Base-by-base conservation (phyloP, 2,797 vertebrate genomes). In the Varecia variegata region DNA sequence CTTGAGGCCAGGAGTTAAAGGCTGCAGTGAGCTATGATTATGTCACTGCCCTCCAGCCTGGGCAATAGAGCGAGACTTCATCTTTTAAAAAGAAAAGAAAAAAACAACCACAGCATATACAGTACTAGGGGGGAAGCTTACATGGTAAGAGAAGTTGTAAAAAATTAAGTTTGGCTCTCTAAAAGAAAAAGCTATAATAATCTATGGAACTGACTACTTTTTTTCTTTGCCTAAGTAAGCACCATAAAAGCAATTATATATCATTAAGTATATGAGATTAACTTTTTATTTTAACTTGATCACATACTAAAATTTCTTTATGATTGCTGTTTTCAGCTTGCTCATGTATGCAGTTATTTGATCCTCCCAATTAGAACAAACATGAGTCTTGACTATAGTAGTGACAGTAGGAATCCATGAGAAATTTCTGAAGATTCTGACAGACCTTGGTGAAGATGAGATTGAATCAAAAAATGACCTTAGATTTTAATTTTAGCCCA, bases 261-360 rank as follows among this genome's bases (percentile, higher is more conserved):
- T 91, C 35, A 77, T 89, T 93, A 80, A 70, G 43, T 89, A 56
- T 87, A 21, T 52, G 10, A 73, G 40, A 21, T 96, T 81, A 86
- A 73, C 87, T 93, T 94, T 88, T 65, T 86, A 47, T 87, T 95
- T 95, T 95, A 90, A 70, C 50, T 96, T 96, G 71, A 94, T 96
- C 90, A 70, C 84, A 67, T 79, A 56, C 30, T 65, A 68, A 93
- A 60, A 84, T 96, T n/a, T 79, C 32, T 94, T 79, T 92, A 54
- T 80, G 47, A 56, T 67, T 50, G 52, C 65, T 96, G 30, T 93
- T 70, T 96, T 91, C 52, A 89, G 14, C 50, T 86, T 82, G 30
- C 10, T 80, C 15, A 25, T 40, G 2, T 80, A 60, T 65, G 52
- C 21, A 54, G 82, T 92, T 58, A 88, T 90, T 77, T 96, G 71